Conservation (phyloP, 2,797 vertebrate genomes). For the Taenioides sp. region DNA sequence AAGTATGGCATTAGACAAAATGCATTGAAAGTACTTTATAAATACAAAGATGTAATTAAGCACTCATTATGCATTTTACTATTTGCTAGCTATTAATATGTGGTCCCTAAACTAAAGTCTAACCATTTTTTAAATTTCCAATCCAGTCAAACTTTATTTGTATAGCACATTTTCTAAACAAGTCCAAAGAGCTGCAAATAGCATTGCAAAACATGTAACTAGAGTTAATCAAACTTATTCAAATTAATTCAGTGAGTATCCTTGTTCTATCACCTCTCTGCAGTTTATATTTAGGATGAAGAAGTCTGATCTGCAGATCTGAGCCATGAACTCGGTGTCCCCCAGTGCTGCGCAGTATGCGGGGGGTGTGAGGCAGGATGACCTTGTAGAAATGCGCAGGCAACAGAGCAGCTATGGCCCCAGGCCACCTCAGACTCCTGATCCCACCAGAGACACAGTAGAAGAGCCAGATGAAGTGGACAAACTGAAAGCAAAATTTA, state of each 20-base stretch:
- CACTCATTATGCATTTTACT: too few relatives aligned
- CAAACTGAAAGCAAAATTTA: constrained; percentile 87
- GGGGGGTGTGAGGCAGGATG: constrained; percentile 73
- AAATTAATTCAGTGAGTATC: background rate
- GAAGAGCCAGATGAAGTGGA: constrained; percentile 88
- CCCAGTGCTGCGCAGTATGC: constrained; percentile 84
- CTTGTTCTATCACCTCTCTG: background rate
- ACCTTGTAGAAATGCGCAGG: constrained; percentile 60
- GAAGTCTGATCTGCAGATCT: constrained; percentile 37
- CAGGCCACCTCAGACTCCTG: constrained; percentile 36
- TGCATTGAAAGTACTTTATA: too few relatives aligned
- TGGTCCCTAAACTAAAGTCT: too few relatives aligned
- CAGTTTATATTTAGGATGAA: constrained; percentile 50
- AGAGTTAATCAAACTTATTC: background rate
- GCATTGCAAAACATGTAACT: too few relatives aligned
- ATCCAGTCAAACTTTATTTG: too few relatives aligned
- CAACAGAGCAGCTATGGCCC: constrained; percentile 60
- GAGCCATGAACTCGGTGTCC: constrained; percentile 87
- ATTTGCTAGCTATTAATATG: too few relatives aligned
- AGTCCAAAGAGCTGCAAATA: too few relatives aligned
- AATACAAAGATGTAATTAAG: too few relatives aligned
- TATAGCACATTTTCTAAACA: too few relatives aligned
- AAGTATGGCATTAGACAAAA: too few relatives aligned
- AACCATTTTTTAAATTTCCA: too few relatives aligned
- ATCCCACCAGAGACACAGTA: constrained; percentile 42